Base-by-base conservation (phyloP, 2,113 vertebrate species). In the Chloebia gouldiae region DNA sequence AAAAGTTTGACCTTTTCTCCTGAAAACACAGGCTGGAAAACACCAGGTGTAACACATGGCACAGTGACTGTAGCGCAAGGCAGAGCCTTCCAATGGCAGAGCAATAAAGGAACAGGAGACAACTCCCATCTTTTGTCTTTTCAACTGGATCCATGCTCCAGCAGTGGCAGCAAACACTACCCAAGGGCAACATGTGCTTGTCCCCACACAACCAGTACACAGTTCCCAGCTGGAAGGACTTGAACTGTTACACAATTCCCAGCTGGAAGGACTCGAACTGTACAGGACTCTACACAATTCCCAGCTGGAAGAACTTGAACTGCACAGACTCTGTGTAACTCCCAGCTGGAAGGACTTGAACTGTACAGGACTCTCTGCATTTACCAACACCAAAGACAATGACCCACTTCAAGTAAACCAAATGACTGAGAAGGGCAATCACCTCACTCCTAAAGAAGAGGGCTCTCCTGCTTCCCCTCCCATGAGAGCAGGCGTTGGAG, bases 321-420 rank as follows among this genome's bases (percentile, higher is more conserved):
- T 10, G 20, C 24, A 35, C 76, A 61, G 56, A 68, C 59, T 82
- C 69, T 8, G 10, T 0, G 20, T 6, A 65, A 63, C 20, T 81
- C 77, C 61, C 72, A 92, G 89, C 65, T 72, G 89, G 81, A 92
- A 76, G 77, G 65, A 68, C 57, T 57, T 3, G 0, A 79, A 39
- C 27, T 7, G 10, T 12, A 5, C 82, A 72, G 79, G 61, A 72
- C 70, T 78, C 82, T 15, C 22, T 0, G 20, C 59, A 33, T 56
- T 90, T 72, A 86, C 72, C 73, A 82, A 63, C 69, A 87, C 30
- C 81, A 57, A 68, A 95, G 60, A 76, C 64, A 93, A 81, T 7
- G 42, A 86, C 45, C 49, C 53, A 31, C 50, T 81, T 77, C 22
- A 92, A 35, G 28, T 57, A 53, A 51, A 85, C 56, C 42, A 94